These are phyloP conservation scores for Halesus radiatus DNA, from an alignment of 1,140 invertebrate genomes.

Conservation along the genomic window DNA sequence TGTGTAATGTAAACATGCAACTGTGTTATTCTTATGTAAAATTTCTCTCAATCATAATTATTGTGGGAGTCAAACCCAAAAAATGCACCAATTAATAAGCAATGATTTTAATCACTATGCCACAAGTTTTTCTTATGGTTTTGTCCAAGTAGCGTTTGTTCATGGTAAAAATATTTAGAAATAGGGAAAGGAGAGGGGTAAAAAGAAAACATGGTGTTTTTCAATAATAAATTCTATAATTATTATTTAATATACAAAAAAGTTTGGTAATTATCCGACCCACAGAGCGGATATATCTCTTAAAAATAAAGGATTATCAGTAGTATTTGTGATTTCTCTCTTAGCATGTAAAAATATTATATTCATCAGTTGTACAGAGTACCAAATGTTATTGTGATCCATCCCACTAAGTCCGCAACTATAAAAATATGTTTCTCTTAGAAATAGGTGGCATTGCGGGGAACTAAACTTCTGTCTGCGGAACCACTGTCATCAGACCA, in stretches of 20 bases:
- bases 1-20: no score
- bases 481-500: neutral
- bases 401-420: constrained; percentile 5
- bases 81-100: no score
- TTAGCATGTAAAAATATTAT: constrained; percentile 56
- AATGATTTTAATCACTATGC: no score
- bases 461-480: neutral
- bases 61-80: no score
- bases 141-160: no score
- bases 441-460: constrained; percentile 15
- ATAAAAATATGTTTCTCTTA: constrained; percentile 39
- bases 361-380: constrained; percentile 54
- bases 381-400: constrained; percentile 43
- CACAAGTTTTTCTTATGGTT: no score
- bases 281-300: constrained; percentile 57
- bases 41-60: no score
- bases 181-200: neutral
- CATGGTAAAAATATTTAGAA: no score
- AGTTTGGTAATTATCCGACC: constrained; percentile 58
- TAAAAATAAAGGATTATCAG: constrained; percentile 57
- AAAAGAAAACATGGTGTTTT: constrained; percentile 32
- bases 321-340: constrained; percentile 55
- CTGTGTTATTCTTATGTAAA: no score
- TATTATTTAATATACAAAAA: constrained; percentile 58
- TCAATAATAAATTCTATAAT: constrained; percentile 59